phyloP scores from a whole-genome alignment of 2,797 vertebrate species.

The Clarias platycephalus region DNA sequence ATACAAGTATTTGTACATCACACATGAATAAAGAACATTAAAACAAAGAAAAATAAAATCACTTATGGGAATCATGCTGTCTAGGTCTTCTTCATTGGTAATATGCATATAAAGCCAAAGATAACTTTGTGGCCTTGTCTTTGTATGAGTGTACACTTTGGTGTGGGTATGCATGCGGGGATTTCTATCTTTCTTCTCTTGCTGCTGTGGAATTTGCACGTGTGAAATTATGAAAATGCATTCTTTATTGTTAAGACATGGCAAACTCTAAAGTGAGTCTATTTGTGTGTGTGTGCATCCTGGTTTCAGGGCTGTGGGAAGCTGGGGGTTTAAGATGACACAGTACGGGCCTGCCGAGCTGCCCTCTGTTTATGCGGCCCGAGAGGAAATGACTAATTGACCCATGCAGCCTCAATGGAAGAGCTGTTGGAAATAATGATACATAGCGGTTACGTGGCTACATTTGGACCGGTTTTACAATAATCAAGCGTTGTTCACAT shows the following conservation, averaged over 20 bases:
- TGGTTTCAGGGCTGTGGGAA: conserved; percentile 44
- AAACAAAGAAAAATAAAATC: neutral
- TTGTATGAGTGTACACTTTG: no score
- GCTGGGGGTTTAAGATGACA: conserved; percentile 52
- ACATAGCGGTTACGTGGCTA: conserved; percentile 67
- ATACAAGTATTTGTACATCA: no score
- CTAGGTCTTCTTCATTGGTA: neutral
- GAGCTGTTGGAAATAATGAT: conserved; percentile 72
- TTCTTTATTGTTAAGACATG: neutral
- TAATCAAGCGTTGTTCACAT: conserved; percentile 68
- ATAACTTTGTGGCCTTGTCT: neutral
- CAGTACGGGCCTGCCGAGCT: conserved; percentile 55
- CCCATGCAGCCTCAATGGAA: conserved; percentile 67
- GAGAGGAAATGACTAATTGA: conserved; percentile 75
- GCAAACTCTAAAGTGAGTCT: neutral
- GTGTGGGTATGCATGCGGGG: neutral
- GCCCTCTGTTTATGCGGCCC: conserved; percentile 64
- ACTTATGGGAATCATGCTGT: neutral
- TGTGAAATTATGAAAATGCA: neutral
- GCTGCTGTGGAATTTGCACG: neutral
- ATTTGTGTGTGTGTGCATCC: conserved; percentile 23
- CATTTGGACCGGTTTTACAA: conserved; percentile 68
- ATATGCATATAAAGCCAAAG: neutral
- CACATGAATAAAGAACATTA: neutral
- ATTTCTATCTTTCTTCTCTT: neutral